Conservation (phyloP, 1,140 invertebrate genomes). For the Leptoteleia sp. region DNA sequence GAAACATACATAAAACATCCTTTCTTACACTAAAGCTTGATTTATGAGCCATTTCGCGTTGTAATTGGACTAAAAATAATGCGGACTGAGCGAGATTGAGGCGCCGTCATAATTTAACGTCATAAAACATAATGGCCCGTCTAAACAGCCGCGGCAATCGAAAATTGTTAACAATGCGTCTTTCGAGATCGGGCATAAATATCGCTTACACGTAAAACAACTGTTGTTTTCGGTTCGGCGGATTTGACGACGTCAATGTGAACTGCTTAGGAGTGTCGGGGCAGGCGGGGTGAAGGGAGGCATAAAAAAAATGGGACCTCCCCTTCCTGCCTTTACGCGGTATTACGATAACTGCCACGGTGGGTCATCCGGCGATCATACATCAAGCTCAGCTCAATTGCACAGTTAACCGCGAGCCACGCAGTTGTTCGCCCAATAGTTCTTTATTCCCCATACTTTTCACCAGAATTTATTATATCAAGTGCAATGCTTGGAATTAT, state of each 20-base stretch:
- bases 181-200: constrained; percentile 19
- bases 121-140: constrained; percentile 29
- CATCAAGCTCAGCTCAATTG: constrained; percentile 70
- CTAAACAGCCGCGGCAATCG: not conserved
- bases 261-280: too few relatives aligned
- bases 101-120: constrained; percentile 12
- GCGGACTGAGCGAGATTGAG: not conserved
- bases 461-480: constrained; percentile 70
- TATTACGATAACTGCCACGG: constrained; percentile 53
- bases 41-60: constrained; percentile 12
- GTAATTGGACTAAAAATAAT: constrained; percentile 28
- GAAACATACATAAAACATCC: constrained; percentile 12
- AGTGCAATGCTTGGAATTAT: constrained; percentile 67
- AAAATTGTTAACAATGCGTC: constrained; percentile 26
- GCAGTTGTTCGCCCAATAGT: constrained; percentile 63
- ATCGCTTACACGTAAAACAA: constrained; percentile 28
- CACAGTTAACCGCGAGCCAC: constrained; percentile 65
- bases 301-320: constrained; percentile 41
- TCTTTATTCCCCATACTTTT: constrained; percentile 66
- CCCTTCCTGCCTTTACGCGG: too few relatives aligned
- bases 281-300: too few relatives aligned
- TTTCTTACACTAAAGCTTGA: constrained; percentile 15
- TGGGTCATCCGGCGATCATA: constrained; percentile 58
- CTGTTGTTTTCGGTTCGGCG: constrained; percentile 7
- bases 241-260: constrained; percentile 34